These are phyloP conservation scores for Cyaniris semiargus DNA, from an alignment of 2,888 invertebrate genomes.

Conservation along the genomic window DNA sequence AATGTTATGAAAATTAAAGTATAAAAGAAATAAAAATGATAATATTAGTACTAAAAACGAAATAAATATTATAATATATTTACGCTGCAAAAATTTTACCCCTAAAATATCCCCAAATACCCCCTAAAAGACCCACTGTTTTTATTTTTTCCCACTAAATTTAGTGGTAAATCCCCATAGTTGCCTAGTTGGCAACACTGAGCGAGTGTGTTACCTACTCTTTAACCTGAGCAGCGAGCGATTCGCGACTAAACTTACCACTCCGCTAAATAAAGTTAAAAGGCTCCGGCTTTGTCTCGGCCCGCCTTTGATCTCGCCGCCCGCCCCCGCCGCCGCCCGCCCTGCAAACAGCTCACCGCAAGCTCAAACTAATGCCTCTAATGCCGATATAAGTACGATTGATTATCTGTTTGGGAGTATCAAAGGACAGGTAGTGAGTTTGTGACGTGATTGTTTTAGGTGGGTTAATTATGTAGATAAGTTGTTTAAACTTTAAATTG, in stretches of 20 bases:
- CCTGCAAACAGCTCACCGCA: constrained; percentile 77
- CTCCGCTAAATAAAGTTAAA: constrained; percentile 81
- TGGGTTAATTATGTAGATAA: neutral
- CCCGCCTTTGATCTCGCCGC: constrained; percentile 74
- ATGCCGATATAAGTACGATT: constrained; percentile 72
- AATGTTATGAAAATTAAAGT: no score
- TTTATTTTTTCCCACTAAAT: no score
- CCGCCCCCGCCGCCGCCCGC: constrained; percentile 41
- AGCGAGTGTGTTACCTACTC: constrained; percentile 81
- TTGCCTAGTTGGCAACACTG: no score
- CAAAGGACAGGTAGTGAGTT: constrained; percentile 50
- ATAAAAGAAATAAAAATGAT: no score
- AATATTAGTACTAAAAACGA: no score
- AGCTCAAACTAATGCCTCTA: constrained; percentile 77
- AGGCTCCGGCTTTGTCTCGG: constrained; percentile 80
- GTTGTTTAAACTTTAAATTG: no score
- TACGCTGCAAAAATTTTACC: no score
- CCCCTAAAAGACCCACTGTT: no score
- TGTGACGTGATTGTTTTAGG: neutral
- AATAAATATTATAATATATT: no score
- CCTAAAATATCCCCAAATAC: no score
- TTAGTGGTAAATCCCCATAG: no score
- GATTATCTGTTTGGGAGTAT: constrained; percentile 62
- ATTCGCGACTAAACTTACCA: constrained; percentile 81
- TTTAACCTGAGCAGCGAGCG: constrained; percentile 72